Evolutionary conservation across 2,113 vertebrate species (phyloP), one percentile per base, ranked within the genome.

Genomic region (Etheostoma cragini): DNA sequence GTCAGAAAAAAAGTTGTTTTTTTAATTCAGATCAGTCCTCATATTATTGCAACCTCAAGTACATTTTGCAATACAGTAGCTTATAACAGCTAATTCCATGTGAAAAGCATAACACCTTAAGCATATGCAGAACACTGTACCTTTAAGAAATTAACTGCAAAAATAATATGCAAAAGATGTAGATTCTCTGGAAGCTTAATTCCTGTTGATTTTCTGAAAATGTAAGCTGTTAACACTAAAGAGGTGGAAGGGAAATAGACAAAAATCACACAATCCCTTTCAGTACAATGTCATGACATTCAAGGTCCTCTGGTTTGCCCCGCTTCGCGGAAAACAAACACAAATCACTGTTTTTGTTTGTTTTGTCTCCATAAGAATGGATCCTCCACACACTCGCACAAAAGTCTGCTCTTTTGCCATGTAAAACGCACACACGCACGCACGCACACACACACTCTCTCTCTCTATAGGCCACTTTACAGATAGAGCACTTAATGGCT

Each of bases 41-140:
- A 56, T 88, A 87, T 88, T 78, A 85, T 85, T 89, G 76, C 82
- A 89, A 87, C 90, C 82, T 87, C 67, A 85, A 90, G 81, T 82
- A 88, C 80, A 87, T 87, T 84, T 87, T 64, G 81, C 72, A 75
- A 84, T 56, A 86, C 80, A 76, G 82, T 78, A 90, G 88, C 87
- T 88, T 86, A 83, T 35, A 87, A 89, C 74, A 91, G 85, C 89
- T 85, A 77, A 89, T 91, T 94, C 87, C 85, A 82, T 88, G 87
- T 88, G 83, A 90, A 90, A 89, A 91, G 84, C 85, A 87, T 83
- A 88, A 86, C 57, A 92, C 85, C 60, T 75, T 60, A 86, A 80
- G 85, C 78, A 81, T 83, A 90, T 91, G 91, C 88, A 92, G 81
- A 91, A 92, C 84, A 92, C 90, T 91, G 93, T 95, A 95, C 94